Conservation (phyloP, 2,888 invertebrate genomes). For the Sinodicranocentrus sp. region DNA sequence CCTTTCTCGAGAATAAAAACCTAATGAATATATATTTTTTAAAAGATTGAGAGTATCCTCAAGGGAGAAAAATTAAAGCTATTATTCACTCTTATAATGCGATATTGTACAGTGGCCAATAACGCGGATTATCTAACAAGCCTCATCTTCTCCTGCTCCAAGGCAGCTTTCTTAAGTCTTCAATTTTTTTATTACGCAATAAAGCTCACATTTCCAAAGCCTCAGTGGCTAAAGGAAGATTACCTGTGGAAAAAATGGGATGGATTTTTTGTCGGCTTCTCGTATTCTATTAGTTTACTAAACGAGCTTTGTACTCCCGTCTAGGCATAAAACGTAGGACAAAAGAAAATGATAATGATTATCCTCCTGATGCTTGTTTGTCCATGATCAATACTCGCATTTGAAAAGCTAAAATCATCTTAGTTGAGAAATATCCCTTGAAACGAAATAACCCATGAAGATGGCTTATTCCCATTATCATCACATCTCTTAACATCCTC, state of each 20-base stretch:
- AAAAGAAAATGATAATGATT: slow-evolving; percentile 17
- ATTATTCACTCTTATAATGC: background rate
- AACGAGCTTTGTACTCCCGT: background rate
- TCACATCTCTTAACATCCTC: slow-evolving; percentile 12
- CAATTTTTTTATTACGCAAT: too few relatives aligned
- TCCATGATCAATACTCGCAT: slow-evolving; percentile 6
- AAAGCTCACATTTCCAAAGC: too few relatives aligned
- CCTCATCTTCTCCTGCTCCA: too few relatives aligned
- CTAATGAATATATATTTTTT: too few relatives aligned
- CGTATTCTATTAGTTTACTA: background rate
- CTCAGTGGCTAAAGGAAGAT: background rate
- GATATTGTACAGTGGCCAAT: background rate
- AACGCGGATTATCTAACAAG: too few relatives aligned
- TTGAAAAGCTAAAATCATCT: slow-evolving; percentile 2
- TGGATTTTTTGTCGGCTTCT: background rate
- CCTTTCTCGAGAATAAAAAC: too few relatives aligned
- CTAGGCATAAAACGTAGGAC: background rate
- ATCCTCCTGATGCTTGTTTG: slow-evolving; percentile 9
- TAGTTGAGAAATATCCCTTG: slow-evolving; percentile 13
- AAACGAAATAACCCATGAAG: slow-evolving; percentile 15
- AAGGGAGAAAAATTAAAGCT: slow-evolving; percentile 8
- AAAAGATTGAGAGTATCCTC: too few relatives aligned
- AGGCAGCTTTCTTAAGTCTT: too few relatives aligned
- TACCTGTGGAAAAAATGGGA: slow-evolving; percentile 22
- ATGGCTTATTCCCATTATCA: slow-evolving; percentile 39